A percentile compares a stretch with the other conserved stretches of the same genome.
Evolutionary conservation across 2,113 vertebrate species (phyloP).

Genomic region (Theristicus caerulescens): DNA sequence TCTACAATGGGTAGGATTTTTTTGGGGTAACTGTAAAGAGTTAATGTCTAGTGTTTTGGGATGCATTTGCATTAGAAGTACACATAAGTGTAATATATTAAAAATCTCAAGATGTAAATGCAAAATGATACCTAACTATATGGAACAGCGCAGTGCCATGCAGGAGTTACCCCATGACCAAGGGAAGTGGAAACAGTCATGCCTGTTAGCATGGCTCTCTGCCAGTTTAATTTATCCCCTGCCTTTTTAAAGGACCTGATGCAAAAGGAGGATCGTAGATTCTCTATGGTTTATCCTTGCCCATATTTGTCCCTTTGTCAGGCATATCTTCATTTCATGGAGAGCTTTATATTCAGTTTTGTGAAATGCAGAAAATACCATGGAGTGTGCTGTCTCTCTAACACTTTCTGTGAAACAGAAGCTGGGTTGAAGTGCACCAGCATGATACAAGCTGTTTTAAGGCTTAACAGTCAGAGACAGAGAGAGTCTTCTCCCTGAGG

Average conservation of each 20-base stretch:
- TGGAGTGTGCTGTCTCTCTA: neutral
- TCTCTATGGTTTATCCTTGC: neutral
- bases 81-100: neutral
- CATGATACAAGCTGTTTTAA: neutral
- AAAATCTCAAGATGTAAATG: neutral
- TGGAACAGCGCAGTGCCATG: neutral
- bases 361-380: neutral
- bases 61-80: neutral
- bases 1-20: neutral
- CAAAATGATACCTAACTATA: neutral
- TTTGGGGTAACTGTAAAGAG: neutral
- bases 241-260: neutral
- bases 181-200: neutral
- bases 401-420: neutral
- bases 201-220: neutral
- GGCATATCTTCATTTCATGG: neutral
- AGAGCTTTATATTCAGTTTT: neutral
- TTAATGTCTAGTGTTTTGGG: neutral
- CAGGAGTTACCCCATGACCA: neutral
- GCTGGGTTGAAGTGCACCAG: neutral
- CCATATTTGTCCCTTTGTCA: neutral
- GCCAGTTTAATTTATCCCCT: neutral
- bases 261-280: neutral
- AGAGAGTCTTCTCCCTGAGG: slow-evolving; percentile 5
- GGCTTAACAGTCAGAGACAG: neutral